Base-by-base conservation (phyloP, 2,888 invertebrate species). In the Amphipoea lucens region DNA sequence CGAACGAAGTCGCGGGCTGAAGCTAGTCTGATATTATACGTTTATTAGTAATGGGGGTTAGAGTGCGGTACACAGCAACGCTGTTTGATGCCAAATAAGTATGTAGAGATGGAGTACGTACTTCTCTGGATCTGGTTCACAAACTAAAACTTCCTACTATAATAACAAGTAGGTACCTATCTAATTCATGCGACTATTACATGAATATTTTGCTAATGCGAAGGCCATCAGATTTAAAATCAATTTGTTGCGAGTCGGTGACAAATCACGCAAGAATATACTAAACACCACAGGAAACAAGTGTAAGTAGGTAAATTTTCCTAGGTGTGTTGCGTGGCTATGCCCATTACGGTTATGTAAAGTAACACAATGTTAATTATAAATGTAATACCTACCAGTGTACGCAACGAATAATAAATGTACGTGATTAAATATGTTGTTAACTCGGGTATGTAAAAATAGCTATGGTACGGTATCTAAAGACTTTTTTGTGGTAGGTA, bases 231-330 rank as follows among this genome's bases (percentile, higher is more conserved):
- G 62, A 69, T 69, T 63, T 54, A 45, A 78, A 63, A 54, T 42
- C 36, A 63, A 78, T 69, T 76, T 36, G n/a, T 57, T 69, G 20
- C 20, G 68, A 54, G 23, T 78, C 51, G 7, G 69, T 78, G 70
- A 79, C 70, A 60, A 79, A 79, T 70, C 79, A 79, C 79, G 69
- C 68, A 57, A 78, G 9, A 69, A 45, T 54, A 48, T 23, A 51
- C 57, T 36, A 57, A 57, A 67, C 20, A n/a, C 9, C 11, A 66
- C 36, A 7, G 14, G 57, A 48, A 79, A 29, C 48, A 79, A 51
- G 36, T 23, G 54, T 17, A 70, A 12, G 14, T 54, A 70, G n/a
- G 36, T n/a, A 60, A 11, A 65, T 79, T 80, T 67, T 62, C 29
- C 51, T 48, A 20, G 62, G 45, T 51, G 60, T 45, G 67, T 80